phyloP scores from a whole-genome alignment of 2,113 vertebrate genomes.

The Lycocorax pyrrhopterus region DNA sequence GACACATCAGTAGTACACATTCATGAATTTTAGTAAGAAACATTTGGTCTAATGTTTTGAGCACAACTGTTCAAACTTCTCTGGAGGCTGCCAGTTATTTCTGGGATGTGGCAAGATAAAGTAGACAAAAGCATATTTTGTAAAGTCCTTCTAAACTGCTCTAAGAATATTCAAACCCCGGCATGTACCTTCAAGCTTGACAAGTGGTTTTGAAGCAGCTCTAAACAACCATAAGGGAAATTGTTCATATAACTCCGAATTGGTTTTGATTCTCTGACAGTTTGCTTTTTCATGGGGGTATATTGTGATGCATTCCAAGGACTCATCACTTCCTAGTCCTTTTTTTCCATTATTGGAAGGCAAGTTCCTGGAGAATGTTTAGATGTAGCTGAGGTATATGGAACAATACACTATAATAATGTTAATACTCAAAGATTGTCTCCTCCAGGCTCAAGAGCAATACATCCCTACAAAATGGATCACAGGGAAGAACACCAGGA shows the following conservation, averaged over 20 bases:
- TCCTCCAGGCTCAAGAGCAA: not conserved
- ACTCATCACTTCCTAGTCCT: not conserved
- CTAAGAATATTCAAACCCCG: not conserved
- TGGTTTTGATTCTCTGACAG: not conserved
- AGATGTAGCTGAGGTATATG: not conserved
- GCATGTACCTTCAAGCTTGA: not conserved
- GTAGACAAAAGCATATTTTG: not conserved
- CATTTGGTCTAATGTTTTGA: not conserved
- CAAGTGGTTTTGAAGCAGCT: not conserved
- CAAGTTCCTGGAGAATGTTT: not conserved
- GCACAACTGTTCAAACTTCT: not conserved
- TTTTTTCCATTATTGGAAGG: not conserved
- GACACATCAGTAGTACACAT: not conserved
- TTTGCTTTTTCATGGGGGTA: not conserved
- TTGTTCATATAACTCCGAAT: not conserved
- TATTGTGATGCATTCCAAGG: not conserved
- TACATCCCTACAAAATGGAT: not conserved
- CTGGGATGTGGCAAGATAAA: not conserved
- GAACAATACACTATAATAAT: not conserved
- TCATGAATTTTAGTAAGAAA: not conserved
- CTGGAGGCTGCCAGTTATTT: not conserved
- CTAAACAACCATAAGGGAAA: not conserved
- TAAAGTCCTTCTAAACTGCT: not conserved
- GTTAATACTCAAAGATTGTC: not conserved
- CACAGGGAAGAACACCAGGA: not conserved